These are phyloP conservation scores for Clarias batrachus DNA, from an alignment of 2,113 vertebrate genomes.

Conservation along the genomic window DNA sequence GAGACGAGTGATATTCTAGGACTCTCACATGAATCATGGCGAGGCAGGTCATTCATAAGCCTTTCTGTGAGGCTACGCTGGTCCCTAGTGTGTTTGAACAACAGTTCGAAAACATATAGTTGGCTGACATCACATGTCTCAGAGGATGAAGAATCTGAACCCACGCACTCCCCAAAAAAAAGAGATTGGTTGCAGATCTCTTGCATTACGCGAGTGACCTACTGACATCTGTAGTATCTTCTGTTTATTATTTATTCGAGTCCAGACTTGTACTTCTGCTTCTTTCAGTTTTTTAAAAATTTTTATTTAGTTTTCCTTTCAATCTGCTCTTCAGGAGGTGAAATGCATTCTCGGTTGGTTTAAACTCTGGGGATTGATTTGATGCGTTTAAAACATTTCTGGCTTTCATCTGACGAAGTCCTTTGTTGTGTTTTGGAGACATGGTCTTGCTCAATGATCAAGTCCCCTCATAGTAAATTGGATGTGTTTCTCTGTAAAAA, in stretches of 20 bases:
- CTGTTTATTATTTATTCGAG: not conserved
- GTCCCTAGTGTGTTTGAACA: no score
- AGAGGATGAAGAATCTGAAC: no score
- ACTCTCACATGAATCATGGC: no score
- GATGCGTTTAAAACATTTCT: not conserved
- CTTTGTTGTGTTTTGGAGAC: not conserved
- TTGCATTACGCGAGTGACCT: not conserved
- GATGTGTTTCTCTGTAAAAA: not conserved
- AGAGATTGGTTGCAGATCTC: not conserved
- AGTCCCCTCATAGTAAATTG: not conserved
- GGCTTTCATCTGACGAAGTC: not conserved
- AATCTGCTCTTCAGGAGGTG: not conserved
- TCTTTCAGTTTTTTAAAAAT: not conserved
- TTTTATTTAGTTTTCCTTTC: not conserved
- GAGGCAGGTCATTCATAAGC: no score
- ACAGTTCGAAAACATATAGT: no score
- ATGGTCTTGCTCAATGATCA: not conserved
- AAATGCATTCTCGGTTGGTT: not conserved
- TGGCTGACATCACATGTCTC: no score
- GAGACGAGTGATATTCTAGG: no score
- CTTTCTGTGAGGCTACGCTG: no score
- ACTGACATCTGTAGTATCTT: not conserved
- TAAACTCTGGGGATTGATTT: not conserved
- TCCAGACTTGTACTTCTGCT: not conserved
- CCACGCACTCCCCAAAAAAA: no score